Conservation (phyloP, 1,140 invertebrate genomes). For the Atta texana region DNA sequence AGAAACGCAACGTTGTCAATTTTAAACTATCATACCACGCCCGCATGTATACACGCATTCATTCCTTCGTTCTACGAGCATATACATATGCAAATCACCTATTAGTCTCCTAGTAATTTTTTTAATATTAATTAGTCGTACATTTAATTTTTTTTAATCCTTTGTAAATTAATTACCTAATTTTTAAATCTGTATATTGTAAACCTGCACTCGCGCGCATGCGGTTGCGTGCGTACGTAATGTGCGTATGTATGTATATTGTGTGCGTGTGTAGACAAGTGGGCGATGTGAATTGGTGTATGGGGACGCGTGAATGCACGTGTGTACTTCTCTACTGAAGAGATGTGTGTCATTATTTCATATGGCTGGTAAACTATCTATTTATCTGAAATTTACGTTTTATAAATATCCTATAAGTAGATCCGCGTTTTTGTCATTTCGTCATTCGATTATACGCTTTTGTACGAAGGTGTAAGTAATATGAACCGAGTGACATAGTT, state of each 20-base stretch:
- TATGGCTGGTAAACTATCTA: constrained; percentile 83
- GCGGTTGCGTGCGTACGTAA: constrained; percentile 1
- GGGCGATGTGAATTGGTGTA: neutral
- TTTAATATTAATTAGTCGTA: constrained; percentile 82
- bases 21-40: constrained; percentile 59
- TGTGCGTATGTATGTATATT: constrained; percentile 3
- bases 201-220: constrained; percentile 70
- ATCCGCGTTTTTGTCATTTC: constrained; percentile 74
- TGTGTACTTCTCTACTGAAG: constrained; percentile 32
- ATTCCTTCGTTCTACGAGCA: constrained; percentile 80
- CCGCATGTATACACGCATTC: constrained; percentile 73
- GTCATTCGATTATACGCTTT: constrained; percentile 82
- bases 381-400: constrained; percentile 81
- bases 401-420: constrained; percentile 83
- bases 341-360: constrained; percentile 77
- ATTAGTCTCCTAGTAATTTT: constrained; percentile 80
- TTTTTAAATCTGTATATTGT: constrained; percentile 78
- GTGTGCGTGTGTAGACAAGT: constrained; percentile 17
- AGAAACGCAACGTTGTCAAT: constrained; percentile 55
- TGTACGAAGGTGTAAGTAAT: constrained; percentile 81
- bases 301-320: neutral
- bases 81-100: constrained; percentile 80
- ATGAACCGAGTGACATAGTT: constrained; percentile 79
- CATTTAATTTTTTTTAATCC: constrained; percentile 79
- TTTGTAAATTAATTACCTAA: constrained; percentile 78